Evolutionary conservation across 2,113 vertebrate species (phyloP).

Genomic region (Oreochromis aureus): DNA sequence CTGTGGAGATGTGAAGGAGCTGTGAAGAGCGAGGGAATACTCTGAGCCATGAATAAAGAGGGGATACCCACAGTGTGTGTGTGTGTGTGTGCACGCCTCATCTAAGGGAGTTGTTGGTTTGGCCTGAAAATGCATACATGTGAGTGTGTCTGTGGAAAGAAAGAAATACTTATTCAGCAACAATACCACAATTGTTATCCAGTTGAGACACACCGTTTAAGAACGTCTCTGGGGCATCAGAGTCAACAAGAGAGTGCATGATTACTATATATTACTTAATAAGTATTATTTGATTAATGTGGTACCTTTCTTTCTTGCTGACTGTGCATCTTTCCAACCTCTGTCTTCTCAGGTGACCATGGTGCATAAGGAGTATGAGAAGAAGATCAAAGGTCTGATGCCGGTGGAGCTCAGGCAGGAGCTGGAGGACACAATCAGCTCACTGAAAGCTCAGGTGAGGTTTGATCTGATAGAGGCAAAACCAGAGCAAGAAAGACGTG

Average conservation of each 20-base stretch:
- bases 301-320: background rate
- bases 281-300: background rate
- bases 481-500: background rate
- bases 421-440: conserved; percentile 90
- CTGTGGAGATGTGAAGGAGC: conserved; percentile 65
- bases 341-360: conserved; percentile 77
- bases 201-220: background rate
- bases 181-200: background rate
- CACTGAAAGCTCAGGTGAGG: conserved; percentile 91
- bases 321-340: background rate
- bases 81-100: background rate
- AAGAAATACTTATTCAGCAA: background rate
- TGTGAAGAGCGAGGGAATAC: conserved; percentile 60
- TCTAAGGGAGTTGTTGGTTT: conserved; percentile 6
- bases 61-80: conserved; percentile 43
- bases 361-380: conserved; percentile 84
- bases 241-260: background rate
- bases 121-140: background rate
- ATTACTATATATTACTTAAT: background rate
- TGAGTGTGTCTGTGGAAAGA: background rate
- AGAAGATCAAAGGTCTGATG: conserved; percentile 86
- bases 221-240: background rate
- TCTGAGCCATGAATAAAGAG: conserved; percentile 57
- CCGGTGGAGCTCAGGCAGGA: conserved; percentile 82
- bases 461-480: background rate